Evolutionary conservation across 64 coral and sea anemone species (phyloP), one percentile per base, ranked within the genome.

Genomic region (Cladopsammia gracilis): DNA sequence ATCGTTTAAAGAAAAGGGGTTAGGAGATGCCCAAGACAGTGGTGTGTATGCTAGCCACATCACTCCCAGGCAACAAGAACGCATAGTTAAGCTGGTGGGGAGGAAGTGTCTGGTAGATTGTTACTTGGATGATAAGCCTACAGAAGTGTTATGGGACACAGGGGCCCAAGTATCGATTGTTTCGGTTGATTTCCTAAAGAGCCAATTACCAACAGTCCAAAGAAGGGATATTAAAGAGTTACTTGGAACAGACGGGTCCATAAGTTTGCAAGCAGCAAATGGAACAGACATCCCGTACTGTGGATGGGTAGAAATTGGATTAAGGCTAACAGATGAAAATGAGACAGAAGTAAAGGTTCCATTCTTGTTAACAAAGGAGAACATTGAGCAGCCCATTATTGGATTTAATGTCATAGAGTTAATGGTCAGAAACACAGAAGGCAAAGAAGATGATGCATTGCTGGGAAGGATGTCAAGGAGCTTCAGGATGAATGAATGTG

Each of bases 151-250:
- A n/a, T n/a, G n/a, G n/a, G 94, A 97, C 62, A 90, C 95, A 16
- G 95, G 95, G 46, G 90, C 87, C 25, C 87, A 94, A 68, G 92
- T 94, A 24, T 96, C 92, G 0, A 91, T 94, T 83, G 56, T 94
- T 71, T 87, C 82, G 22, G 75, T 82, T 77, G 71, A 83, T 54
- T 47, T 54, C 52, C 25, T 90, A 62, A 93, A 93, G 46, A 87
- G 18, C 20, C 84, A 94, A 18, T 86, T 68, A 14, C 70, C 78
- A 46, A 10, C 69, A 8, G 49, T 48, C 25, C 48, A 82, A 69
- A 78, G 88, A 71, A 79, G 48, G 14, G 73, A 82, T 23, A 82
- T 97, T 73, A 26, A 78, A 52, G 57, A 98, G 82, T 74, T 98
- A 83, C 70, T 94, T 22, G 88, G 92, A 64, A 56, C 60, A 4